A percentile compares a stretch with the other conserved stretches of the same genome.
Conservation (phyloP, 2,888 invertebrate genomes). For the Brachyptera putata region DNA sequence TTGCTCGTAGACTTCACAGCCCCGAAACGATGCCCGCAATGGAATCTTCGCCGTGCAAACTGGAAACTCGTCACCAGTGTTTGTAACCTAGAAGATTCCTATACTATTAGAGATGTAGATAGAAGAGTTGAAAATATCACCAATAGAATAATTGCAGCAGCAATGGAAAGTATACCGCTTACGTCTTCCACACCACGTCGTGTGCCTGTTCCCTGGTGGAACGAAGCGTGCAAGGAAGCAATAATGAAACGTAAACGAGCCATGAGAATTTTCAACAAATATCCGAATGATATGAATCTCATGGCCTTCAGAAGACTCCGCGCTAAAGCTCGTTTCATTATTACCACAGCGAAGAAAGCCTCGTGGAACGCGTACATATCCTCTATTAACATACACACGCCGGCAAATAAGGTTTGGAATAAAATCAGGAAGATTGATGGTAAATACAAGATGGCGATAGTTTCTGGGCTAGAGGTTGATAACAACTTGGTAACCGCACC, state of each 20-base stretch:
- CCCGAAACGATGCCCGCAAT: neutral
- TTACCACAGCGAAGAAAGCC: conserved; percentile 13
- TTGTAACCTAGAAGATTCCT: neutral
- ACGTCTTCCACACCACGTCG: neutral
- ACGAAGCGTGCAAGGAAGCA: conserved; percentile 18
- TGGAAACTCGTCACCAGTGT: neutral
- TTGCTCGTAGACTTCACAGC: neutral
- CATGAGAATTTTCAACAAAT: conserved; percentile 13
- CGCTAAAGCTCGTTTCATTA: conserved; percentile 10
- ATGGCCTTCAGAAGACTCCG: conserved; percentile 1
- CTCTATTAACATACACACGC: neutral
- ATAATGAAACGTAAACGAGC: conserved; percentile 13
- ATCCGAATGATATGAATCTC: conserved; percentile 1
- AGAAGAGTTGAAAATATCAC: neutral
- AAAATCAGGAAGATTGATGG: conserved; percentile 10
- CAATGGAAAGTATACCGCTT: neutral
- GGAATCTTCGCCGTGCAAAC: neutral
- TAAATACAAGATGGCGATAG: conserved; percentile 7
- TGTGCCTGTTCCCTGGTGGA: conserved; percentile 20
- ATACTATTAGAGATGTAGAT: neutral
- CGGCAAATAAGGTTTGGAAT: neutral
- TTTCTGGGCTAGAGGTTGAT: too few species aligned
- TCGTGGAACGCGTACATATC: conserved; percentile 6
- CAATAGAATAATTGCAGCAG: neutral
- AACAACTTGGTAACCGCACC: too few species aligned